Conservation (phyloP, 2,113 vertebrate genomes). For the Eolophus roseicapilla region DNA sequence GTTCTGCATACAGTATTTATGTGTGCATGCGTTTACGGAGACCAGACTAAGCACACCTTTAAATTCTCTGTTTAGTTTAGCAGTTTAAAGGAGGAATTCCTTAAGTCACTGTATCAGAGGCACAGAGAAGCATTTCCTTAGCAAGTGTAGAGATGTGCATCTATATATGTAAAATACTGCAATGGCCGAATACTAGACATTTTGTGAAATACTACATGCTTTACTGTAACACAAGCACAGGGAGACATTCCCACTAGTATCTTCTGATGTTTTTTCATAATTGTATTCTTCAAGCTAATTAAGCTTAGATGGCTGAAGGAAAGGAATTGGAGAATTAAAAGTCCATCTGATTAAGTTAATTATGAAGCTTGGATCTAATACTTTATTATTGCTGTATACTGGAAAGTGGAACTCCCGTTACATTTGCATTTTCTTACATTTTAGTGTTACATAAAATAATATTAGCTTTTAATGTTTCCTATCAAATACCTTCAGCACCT, state of each 20-base stretch:
- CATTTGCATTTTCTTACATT: conserved; percentile 22
- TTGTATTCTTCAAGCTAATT: not conserved
- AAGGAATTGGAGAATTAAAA: not conserved
- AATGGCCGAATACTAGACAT: not conserved
- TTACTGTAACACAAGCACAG: not conserved
- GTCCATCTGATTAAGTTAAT: conserved; percentile 35
- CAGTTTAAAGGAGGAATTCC: not conserved
- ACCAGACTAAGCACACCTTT: not conserved
- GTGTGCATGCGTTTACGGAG: not conserved
- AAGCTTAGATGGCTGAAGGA: not conserved
- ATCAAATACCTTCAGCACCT: conserved; percentile 4
- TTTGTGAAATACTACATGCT: not conserved
- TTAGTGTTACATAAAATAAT: conserved; percentile 17
- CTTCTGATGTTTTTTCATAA: not conserved
- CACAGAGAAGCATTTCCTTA: not conserved
- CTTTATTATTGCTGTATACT: not conserved
- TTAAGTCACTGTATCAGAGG: not conserved
- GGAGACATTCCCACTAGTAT: not conserved
- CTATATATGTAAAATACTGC: not conserved
- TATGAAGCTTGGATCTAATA: not conserved
- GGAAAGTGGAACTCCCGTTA: not conserved
- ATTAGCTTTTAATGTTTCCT: not conserved
- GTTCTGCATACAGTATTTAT: conserved; percentile 10
- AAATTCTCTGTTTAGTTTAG: not conserved
- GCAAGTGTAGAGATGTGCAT: not conserved